Conservation (phyloP, 2,113 vertebrate genomes). For the Pygoscelis antarcticus region DNA sequence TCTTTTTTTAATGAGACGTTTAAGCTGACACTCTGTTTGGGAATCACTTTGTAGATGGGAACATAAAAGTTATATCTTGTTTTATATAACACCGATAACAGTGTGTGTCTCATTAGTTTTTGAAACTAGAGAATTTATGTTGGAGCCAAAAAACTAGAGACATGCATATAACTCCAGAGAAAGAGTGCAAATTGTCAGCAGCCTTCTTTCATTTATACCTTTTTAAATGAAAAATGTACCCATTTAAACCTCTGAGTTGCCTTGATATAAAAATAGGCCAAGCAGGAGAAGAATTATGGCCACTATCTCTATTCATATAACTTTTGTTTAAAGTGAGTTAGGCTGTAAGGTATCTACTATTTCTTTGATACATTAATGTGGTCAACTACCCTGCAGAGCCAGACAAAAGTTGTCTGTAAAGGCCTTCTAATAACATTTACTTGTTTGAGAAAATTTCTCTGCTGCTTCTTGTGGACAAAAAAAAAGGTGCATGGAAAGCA, state of each 20-base stretch:
- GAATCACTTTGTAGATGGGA: background rate
- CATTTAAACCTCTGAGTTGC: background rate
- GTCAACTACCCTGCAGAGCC: background rate
- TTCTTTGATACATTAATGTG: background rate
- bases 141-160: background rate
- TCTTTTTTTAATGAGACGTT: background rate
- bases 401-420: background rate
- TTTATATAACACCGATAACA: background rate
- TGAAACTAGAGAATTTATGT: background rate
- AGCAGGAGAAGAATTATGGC: background rate
- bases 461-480: background rate
- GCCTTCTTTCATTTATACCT: background rate
- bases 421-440: background rate
- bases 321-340: background rate
- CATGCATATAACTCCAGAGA: background rate
- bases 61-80: background rate
- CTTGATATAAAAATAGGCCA: background rate
- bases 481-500: background rate
- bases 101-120: background rate
- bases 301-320: background rate
- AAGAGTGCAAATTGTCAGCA: background rate
- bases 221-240: conserved; percentile 1
- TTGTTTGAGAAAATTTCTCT: background rate
- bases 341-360: background rate
- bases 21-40: background rate